A percentile compares a stretch with the other conserved stretches of the same genome.
Conservation (phyloP, 1,140 invertebrate species). For the Paracyclopina nana region DNA sequence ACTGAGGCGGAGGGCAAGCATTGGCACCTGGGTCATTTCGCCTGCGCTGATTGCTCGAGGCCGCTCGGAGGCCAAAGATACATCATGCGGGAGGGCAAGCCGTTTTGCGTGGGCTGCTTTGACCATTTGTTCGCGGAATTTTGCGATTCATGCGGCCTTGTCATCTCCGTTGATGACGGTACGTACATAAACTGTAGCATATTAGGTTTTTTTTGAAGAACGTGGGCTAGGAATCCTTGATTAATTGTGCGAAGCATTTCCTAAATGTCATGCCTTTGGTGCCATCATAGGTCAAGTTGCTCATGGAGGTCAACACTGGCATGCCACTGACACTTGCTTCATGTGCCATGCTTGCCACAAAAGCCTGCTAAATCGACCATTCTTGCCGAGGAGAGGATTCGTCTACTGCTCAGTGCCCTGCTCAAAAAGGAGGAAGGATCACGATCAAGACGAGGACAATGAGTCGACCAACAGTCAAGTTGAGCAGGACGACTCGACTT, state of each 20-base stretch:
- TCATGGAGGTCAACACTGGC: constrained; percentile 93
- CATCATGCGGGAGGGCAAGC: constrained; percentile 85
- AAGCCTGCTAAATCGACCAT: constrained; percentile 76
- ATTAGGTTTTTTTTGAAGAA: not conserved
- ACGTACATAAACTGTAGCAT: too few species aligned
- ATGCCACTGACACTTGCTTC: constrained; percentile 85
- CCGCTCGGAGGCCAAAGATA: constrained; percentile 89
- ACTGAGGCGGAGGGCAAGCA: constrained; percentile 91
- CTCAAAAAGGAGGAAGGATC: too few species aligned
- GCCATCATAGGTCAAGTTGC: constrained; percentile 59
- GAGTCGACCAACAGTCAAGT: too few species aligned
- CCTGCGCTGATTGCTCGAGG: constrained; percentile 77
- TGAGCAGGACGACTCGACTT: too few species aligned
- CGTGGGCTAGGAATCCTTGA: not conserved
- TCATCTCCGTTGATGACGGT: constrained; percentile 79
- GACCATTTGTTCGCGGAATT: constrained; percentile 87
- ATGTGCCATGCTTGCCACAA: constrained; percentile 75
- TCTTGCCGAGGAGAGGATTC: constrained; percentile 69
- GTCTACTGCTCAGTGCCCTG: constrained; percentile 88
- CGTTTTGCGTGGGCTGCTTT: constrained; percentile 84
- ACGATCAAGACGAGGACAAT: too few species aligned
- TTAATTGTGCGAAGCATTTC: not conserved
- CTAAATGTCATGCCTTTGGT: too few species aligned
- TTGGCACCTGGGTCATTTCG: constrained; percentile 98
- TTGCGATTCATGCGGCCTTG: constrained; percentile 86